Evolutionary conservation across 2,113 vertebrate genomes (phyloP).

Genomic region (Boleophthalmus pectinirostris): DNA sequence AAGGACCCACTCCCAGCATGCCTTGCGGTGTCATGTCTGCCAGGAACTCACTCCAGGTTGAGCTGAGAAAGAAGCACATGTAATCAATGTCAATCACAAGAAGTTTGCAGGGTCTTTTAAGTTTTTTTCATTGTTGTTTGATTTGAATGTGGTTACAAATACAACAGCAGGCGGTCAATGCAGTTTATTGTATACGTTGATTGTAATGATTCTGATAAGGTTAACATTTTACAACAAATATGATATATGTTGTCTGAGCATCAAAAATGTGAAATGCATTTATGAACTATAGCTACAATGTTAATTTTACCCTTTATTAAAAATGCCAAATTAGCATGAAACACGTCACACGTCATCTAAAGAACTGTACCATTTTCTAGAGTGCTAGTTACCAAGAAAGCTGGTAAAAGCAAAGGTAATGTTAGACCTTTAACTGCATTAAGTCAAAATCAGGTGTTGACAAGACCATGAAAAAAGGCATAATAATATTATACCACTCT

Average conservation of each 20-base stretch:
- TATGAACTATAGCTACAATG: slow-evolving; percentile 1
- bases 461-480: slow-evolving; percentile 50
- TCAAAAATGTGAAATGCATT: slow-evolving; percentile 2
- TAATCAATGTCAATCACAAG: slow-evolving; percentile 66
- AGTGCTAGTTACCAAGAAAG: not conserved
- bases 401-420: slow-evolving; percentile 64
- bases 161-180: not conserved
- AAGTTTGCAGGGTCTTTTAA: slow-evolving; percentile 30
- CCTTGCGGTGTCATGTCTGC: slow-evolving; percentile 42
- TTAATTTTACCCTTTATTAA: slow-evolving; percentile 5
- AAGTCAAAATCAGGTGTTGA: slow-evolving; percentile 77
- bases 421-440: slow-evolving; percentile 77
- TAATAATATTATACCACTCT: slow-evolving; percentile 72
- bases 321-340: not conserved
- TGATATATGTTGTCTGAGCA: not conserved
- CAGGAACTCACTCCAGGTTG: slow-evolving; percentile 39
- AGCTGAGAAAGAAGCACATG: slow-evolving; percentile 44
- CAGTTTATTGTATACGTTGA: not conserved
- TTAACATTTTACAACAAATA: slow-evolving; percentile 12
- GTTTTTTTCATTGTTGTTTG: slow-evolving; percentile 17
- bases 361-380: slow-evolving; percentile 26
- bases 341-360: slow-evolving; percentile 55
- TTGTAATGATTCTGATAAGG: slow-evolving; percentile 1
- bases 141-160: not conserved
- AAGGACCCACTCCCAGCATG: slow-evolving; percentile 37